Conservation (phyloP, 2,888 invertebrate genomes). For the Capitulum mitella region DNA sequence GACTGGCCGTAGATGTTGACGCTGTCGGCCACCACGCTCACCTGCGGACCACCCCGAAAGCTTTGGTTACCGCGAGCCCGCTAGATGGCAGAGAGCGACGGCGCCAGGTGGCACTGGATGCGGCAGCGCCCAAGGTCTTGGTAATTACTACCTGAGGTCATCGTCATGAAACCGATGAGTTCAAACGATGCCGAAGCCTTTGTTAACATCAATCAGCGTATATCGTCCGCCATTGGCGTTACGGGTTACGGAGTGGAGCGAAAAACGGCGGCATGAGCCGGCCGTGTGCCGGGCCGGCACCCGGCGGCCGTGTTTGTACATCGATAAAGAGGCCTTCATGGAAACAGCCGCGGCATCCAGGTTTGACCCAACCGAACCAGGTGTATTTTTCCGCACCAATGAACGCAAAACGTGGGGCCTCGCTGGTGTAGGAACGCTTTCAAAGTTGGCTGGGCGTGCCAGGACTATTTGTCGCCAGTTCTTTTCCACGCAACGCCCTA, state of each 20-base stretch:
- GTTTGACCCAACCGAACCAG: too few species aligned
- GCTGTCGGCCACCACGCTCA: conserved; percentile 76
- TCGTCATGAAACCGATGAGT: background rate
- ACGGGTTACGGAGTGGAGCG: background rate
- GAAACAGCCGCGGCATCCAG: too few species aligned
- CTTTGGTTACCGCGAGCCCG: background rate
- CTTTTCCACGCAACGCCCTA: too few species aligned
- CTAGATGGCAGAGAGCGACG: background rate
- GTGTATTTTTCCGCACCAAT: too few species aligned
- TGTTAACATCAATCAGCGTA: background rate
- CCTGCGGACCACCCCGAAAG: conserved; percentile 26
- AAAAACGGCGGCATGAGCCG: too few species aligned
- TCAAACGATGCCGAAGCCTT: background rate
- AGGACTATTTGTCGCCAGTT: too few species aligned
- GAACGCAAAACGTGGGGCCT: too few species aligned
- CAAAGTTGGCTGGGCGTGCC: too few species aligned
- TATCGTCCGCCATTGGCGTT: background rate
- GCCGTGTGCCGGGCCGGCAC: too few species aligned
- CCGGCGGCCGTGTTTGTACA: too few species aligned
- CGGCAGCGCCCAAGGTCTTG: background rate
- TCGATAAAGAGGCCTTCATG: too few species aligned
- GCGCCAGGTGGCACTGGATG: background rate
- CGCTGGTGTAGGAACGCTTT: too few species aligned
- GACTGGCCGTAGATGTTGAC: conserved; percentile 99
- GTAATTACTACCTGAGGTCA: background rate